These are phyloP conservation scores for Cyprinodon brontotheroides DNA, from an alignment of 2,113 vertebrate genomes.

Conservation along the genomic window DNA sequence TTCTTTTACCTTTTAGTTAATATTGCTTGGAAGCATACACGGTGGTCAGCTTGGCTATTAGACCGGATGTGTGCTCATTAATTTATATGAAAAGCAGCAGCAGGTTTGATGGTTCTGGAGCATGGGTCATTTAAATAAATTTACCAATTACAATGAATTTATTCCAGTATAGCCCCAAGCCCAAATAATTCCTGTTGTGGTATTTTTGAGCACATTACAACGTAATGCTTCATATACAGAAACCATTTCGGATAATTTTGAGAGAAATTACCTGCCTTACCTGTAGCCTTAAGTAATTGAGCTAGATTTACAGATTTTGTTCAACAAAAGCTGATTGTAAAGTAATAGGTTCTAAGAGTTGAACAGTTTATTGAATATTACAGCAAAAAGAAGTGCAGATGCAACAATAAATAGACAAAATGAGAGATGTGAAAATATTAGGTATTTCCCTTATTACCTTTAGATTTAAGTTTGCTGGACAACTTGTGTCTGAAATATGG, in stretches of 20 bases:
- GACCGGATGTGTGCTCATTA: conserved; percentile 30
- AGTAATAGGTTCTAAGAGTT: not conserved
- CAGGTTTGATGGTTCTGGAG: conserved; percentile 63
- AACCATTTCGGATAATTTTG: conserved; percentile 72
- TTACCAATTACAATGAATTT: conserved; percentile 74
- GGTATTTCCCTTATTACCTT: not conserved
- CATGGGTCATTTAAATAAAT: conserved; percentile 79
- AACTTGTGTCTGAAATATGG: not conserved
- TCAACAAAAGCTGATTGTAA: conserved; percentile 14
- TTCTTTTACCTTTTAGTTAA: conserved; percentile 73
- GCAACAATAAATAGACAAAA: not conserved
- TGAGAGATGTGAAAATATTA: not conserved
- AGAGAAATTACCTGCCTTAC: conserved; percentile 69
- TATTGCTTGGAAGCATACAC: conserved; percentile 53
- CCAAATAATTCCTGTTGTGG: conserved; percentile 45
- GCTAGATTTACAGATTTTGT: conserved; percentile 48
- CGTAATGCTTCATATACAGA: conserved; percentile 50
- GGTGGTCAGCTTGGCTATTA: conserved; percentile 29
- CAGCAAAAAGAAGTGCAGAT: not conserved
- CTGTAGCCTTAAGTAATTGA: conserved; percentile 53
- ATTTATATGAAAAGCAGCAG: conserved; percentile 39
- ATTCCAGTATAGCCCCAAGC: conserved; percentile 69
- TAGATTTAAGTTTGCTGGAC: not conserved
- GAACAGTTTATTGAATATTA: not conserved
- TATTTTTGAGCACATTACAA: conserved; percentile 66